These are phyloP conservation scores for Drosophila aff. DNA, from an alignment of 1,140 invertebrate species.

Conservation along the genomic window DNA sequence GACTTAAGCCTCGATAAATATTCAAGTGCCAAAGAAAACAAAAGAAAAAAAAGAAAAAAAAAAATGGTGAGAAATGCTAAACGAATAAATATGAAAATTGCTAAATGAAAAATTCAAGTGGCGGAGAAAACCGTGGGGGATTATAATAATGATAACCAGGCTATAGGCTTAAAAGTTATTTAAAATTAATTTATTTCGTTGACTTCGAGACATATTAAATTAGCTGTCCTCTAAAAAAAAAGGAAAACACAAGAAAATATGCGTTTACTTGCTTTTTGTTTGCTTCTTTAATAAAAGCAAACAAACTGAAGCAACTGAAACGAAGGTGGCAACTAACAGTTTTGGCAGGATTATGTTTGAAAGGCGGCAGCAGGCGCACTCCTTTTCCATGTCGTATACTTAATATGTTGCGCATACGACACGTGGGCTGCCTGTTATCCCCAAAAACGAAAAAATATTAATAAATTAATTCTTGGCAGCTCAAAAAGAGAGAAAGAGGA, in stretches of 20 bases:
- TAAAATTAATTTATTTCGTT: not conserved
- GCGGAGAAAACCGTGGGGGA: not conserved
- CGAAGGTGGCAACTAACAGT: conserved; percentile 25
- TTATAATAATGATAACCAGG: not conserved
- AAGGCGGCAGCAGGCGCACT: not conserved
- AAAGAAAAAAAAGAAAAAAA: not conserved
- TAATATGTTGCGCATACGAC: conserved; percentile 45
- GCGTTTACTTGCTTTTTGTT: no score
- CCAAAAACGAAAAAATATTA: conserved; percentile 53
- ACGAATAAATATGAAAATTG: conserved; percentile 37
- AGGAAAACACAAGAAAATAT: not conserved
- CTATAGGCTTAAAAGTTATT: not conserved
- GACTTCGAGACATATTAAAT: no score
- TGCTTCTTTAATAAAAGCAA: conserved; percentile 18
- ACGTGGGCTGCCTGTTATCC: conserved; percentile 24
- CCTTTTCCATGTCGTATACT: conserved; percentile 30
- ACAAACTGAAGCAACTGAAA: conserved; percentile 3
- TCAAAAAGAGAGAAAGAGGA: conserved; percentile 25
- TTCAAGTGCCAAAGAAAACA: conserved; percentile 35
- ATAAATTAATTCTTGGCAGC: conserved; percentile 75
- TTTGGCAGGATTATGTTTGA: conserved; percentile 27
- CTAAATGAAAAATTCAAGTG: conserved; percentile 7
- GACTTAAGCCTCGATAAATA: conserved; percentile 47
- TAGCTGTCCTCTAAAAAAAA: not conserved
- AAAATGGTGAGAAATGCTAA: conserved; percentile 14